These are phyloP conservation scores for Gavialis gangeticus DNA, from an alignment of 2,113 vertebrate genomes.

Conservation along the genomic window DNA sequence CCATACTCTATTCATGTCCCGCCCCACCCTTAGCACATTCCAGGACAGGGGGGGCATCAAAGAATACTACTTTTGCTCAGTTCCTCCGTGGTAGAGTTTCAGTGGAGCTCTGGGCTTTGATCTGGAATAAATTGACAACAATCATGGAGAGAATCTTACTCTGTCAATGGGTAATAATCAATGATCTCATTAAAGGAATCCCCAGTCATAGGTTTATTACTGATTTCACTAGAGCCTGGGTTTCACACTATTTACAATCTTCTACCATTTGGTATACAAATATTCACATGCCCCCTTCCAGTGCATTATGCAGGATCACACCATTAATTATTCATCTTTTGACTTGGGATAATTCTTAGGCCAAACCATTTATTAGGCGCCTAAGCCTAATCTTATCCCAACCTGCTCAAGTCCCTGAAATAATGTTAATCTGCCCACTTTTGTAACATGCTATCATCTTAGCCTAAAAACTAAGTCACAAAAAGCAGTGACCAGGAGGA, in stretches of 20 bases:
- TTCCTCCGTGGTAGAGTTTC: neutral
- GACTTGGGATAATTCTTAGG: neutral
- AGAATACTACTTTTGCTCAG: neutral
- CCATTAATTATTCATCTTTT: neutral
- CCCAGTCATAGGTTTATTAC: neutral
- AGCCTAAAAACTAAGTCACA: too few species aligned
- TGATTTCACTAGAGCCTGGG: neutral
- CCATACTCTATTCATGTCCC: neutral
- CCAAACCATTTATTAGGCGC: too few species aligned
- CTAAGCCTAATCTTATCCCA: too few species aligned
- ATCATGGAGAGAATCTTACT: neutral
- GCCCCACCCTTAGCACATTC: neutral
- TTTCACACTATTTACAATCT: neutral
- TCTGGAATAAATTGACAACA: neutral
- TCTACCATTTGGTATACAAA: neutral
- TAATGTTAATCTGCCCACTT: too few species aligned
- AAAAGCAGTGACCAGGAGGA: too few species aligned
- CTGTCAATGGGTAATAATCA: neutral
- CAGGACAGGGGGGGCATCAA: accelerated
- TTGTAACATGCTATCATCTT: too few species aligned
- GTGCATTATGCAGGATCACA: neutral
- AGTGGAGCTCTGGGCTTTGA: neutral
- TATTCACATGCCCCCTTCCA: neutral
- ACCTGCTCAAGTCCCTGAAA: too few species aligned
- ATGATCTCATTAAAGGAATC: accelerated